Base-by-base conservation (phyloP, 2,888 invertebrate species). In the Chalcis sispes region DNA sequence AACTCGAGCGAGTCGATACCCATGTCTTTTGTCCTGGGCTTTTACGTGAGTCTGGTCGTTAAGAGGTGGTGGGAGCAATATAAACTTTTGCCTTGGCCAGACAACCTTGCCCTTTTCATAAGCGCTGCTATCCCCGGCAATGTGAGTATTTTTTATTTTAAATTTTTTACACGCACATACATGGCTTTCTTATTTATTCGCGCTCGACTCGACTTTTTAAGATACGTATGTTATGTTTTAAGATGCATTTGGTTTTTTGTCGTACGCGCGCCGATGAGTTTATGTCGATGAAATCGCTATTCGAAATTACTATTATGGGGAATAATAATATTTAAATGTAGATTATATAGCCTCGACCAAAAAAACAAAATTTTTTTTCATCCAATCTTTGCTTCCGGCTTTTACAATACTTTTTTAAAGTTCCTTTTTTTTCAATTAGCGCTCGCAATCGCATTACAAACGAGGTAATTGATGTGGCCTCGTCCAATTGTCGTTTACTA, bases 11-110 rank as follows among this genome's bases (percentile, higher is more conserved):
- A 95, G 88, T 94, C 95, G 77, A 96, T 98, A 86, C 98, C 98
- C 48, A 95, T 98, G 94, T 96, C 97, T 36, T 98, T 98, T 90
- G 96, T 98, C 70, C 92, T 98, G 81, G 98, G 97, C 75, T 98
- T 98, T 91, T 98, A 97, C 90, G 97, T 98, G 80, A 95, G 94
- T 84, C 91, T 97, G 83, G 95, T 98, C 67, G 96, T 98, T 82
- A 95, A 95, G 86, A 91, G 98, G 83, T 98, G 97, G 97, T 98
- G 97, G 97, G 96, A 96, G 87, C 97, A 98, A 89, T 97, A 97
- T 91, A 94, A 94, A 89, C 90, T 96, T 79, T 90, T 98, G 80
- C 97, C 98, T 4, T 97, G 97, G 96, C 97, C 97, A 0, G 98
- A 98, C 90, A 96, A 96, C 78, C 91, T 96, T 83, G 96, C 96